phyloP scores from a whole-genome alignment of 2,888 invertebrate genomes.

The Tetanocera ferruginea region DNA sequence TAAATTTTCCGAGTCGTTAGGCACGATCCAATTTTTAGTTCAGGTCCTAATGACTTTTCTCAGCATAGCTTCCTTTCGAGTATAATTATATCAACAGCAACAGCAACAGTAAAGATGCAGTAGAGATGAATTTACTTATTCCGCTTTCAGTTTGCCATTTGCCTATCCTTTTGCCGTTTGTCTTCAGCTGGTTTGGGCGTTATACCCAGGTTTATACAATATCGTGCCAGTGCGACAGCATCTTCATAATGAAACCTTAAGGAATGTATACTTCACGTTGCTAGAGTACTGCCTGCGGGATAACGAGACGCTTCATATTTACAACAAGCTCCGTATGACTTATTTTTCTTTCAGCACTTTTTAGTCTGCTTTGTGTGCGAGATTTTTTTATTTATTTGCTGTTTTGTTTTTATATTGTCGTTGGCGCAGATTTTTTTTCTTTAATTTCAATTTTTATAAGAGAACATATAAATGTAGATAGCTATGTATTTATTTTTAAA shows the following conservation, averaged over 20 bases:
- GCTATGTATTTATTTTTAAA: not conserved
- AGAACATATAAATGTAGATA: not conserved
- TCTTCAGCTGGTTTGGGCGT: not conserved
- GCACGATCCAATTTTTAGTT: slow-evolving; percentile 51
- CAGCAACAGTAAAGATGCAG: slow-evolving; percentile 20
- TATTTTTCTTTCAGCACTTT: slow-evolving; percentile 16
- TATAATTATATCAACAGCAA: slow-evolving; percentile 31
- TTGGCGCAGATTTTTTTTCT: slow-evolving; percentile 1
- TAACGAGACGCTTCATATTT: slow-evolving; percentile 28
- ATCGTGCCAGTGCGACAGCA: not conserved
- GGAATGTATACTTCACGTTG: slow-evolving; percentile 14
- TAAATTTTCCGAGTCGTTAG: slow-evolving; percentile 54
- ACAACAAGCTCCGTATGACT: slow-evolving; percentile 9
- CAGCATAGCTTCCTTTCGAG: slow-evolving; percentile 17
- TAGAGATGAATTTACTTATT: slow-evolving; percentile 32
- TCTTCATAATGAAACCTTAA: slow-evolving; percentile 18
- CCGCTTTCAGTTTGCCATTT: slow-evolving; percentile 15
- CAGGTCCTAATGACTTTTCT: slow-evolving; percentile 50
- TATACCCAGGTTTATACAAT: not conserved
- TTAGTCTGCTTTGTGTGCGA: not conserved
- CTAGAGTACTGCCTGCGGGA: slow-evolving; percentile 23
- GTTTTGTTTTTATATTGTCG: not conserved
- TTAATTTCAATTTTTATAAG: slow-evolving; percentile 28
- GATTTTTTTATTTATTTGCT: not conserved
- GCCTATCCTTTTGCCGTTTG: not conserved